phyloP scores from a whole-genome alignment of 2,888 invertebrate species.

The Eupithecia dodoneata region DNA sequence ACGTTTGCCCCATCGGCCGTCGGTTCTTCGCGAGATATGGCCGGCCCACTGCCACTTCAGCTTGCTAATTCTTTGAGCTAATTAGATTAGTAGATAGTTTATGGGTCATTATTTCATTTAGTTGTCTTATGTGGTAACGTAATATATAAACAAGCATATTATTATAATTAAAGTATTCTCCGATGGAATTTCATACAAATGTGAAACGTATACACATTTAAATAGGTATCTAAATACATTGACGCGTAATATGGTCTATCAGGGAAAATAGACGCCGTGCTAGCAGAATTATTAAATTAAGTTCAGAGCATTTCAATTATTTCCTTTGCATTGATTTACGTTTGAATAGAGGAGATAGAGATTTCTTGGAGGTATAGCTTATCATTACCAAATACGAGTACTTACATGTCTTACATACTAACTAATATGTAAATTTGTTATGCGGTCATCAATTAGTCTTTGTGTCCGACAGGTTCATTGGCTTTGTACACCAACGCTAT shows the following conservation, averaged over 20 bases:
- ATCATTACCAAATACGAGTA: neutral
- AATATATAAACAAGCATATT: no score
- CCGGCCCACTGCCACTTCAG: no score
- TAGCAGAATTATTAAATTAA: neutral
- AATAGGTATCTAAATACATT: neutral
- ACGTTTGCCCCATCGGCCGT: no score
- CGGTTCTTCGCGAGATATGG: no score
- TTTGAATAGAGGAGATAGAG: neutral
- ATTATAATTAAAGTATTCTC: no score
- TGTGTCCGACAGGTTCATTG: conserved; percentile 55
- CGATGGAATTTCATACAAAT: neutral
- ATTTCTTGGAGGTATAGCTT: neutral
- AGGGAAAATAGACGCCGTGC: neutral
- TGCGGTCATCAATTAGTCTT: conserved; percentile 53
- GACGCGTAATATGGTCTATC: neutral
- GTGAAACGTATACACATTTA: neutral
- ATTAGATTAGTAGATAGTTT: neutral
- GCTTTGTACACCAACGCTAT: conserved; percentile 35
- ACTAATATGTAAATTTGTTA: conserved; percentile 10
- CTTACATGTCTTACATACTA: neutral
- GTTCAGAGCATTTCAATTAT: neutral
- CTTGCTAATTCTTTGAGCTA: no score
- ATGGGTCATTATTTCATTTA: neutral
- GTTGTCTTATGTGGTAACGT: no score
- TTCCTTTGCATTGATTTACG: neutral